Evolutionary conservation across 2,888 invertebrate species (phyloP).

Genomic region (Acholoe squamosa): DNA sequence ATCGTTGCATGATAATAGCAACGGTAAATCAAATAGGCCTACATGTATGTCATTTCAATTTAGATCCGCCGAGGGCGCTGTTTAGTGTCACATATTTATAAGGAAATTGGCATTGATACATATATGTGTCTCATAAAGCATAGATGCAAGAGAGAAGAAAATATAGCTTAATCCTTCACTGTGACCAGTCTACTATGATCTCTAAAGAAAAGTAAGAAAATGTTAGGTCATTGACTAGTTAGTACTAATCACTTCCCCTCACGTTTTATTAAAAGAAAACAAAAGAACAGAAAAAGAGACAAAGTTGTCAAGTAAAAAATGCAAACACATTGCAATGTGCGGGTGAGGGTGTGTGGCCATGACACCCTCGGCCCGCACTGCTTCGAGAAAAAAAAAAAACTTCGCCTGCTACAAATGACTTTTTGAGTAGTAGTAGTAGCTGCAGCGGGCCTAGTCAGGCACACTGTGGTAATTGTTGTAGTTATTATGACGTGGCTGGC

Average conservation of each 20-base stretch:
- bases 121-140: too few species aligned
- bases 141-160: too few species aligned
- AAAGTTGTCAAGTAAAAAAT: background rate
- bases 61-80: too few species aligned
- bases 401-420: slow-evolving; percentile 29
- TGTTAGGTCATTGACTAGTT: background rate
- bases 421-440: background rate
- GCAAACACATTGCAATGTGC: background rate
- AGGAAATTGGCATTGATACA: too few species aligned
- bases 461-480: background rate
- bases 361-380: background rate
- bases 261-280: background rate
- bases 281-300: background rate
- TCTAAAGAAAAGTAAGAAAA: background rate
- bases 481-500: background rate
- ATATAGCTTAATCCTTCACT: background rate
- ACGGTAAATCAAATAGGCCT: too few species aligned
- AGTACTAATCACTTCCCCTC: slow-evolving; percentile 30
- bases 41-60: too few species aligned
- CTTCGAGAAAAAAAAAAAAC: background rate
- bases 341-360: slow-evolving; percentile 20
- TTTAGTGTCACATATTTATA: background rate
- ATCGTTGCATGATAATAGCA: too few species aligned
- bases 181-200: too few species aligned
- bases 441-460: background rate